Evolutionary conservation across 2,113 vertebrate species (phyloP).

Genomic region (Sinosuthora webbiana): DNA sequence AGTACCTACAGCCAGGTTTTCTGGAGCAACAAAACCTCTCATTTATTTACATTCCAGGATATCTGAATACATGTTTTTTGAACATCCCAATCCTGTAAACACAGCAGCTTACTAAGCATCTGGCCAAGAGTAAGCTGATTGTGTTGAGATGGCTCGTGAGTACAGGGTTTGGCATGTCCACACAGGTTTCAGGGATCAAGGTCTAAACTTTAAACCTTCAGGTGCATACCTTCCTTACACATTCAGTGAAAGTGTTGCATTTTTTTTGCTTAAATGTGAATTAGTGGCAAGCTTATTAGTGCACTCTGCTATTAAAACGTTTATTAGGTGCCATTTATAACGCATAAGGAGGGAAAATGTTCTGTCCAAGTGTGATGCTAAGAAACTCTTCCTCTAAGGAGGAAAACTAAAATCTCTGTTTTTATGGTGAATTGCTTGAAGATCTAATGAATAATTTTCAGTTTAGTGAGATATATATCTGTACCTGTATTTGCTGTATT

Average conservation of each 20-base stretch:
- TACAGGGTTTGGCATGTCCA: neutral
- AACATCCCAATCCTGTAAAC: neutral
- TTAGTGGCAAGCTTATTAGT: neutral
- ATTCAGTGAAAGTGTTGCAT: neutral
- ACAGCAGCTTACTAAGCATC: neutral
- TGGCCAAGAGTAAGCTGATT: neutral
- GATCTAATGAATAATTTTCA: neutral
- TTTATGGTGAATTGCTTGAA: neutral
- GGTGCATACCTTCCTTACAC: neutral
- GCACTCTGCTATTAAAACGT: neutral
- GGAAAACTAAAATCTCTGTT: neutral
- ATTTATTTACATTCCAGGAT: neutral
- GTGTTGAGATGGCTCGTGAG: neutral
- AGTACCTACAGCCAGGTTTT: neutral
- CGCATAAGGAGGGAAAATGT: neutral
- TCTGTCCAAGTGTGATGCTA: neutral
- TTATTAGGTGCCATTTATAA: neutral
- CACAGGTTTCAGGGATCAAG: neutral
- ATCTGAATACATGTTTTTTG: neutral
- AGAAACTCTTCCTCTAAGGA: neutral
- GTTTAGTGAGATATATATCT: neutral
- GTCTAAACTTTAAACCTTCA: neutral
- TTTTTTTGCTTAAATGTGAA: neutral
- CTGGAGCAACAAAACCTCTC: neutral
- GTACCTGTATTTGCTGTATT: neutral